phyloP scores from a whole-genome alignment of 1,140 invertebrate species.

The Drosophila ohnishii region DNA sequence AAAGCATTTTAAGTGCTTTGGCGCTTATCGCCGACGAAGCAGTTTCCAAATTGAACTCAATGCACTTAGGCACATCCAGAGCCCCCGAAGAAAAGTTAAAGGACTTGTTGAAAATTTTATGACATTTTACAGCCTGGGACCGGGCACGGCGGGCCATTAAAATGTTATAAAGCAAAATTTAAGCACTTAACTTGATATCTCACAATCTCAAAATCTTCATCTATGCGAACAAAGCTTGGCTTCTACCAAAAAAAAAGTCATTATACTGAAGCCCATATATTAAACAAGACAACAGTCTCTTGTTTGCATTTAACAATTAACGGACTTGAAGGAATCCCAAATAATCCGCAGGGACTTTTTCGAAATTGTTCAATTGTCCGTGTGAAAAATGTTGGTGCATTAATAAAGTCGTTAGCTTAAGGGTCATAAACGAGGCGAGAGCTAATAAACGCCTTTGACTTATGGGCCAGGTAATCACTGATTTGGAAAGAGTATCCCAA shows the following conservation, averaged over 20 bases:
- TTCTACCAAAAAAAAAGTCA: slow-evolving; percentile 35
- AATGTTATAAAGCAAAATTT: slow-evolving; percentile 80
- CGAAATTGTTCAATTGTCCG: slow-evolving; percentile 57
- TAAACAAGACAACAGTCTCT: slow-evolving; percentile 32
- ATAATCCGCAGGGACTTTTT: slow-evolving; percentile 26
- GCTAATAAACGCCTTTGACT: slow-evolving; percentile 37
- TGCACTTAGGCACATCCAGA: slow-evolving; percentile 48
- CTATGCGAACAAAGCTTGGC: slow-evolving; percentile 47
- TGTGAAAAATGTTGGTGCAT: slow-evolving; percentile 16
- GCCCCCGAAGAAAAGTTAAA: slow-evolving; percentile 62
- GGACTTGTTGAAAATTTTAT: slow-evolving; percentile 81
- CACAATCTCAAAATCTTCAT: slow-evolving; percentile 65
- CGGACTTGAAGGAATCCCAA: slow-evolving; percentile 25
- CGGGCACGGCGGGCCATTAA: slow-evolving; percentile 59
- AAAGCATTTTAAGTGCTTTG: slow-evolving; percentile 78
- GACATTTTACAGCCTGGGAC: slow-evolving; percentile 74
- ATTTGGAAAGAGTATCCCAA: neutral
- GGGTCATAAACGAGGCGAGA: slow-evolving; percentile 24
- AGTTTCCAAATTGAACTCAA: slow-evolving; percentile 71
- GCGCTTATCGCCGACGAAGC: slow-evolving; percentile 73
- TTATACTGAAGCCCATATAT: slow-evolving; percentile 45
- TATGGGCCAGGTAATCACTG: slow-evolving; percentile 33
- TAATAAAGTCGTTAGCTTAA: slow-evolving; percentile 41
- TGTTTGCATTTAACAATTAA: slow-evolving; percentile 73
- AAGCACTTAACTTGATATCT: slow-evolving; percentile 78